phyloP scores from a whole-genome alignment of 1,140 invertebrate genomes.

The Drosophila setifemur region DNA sequence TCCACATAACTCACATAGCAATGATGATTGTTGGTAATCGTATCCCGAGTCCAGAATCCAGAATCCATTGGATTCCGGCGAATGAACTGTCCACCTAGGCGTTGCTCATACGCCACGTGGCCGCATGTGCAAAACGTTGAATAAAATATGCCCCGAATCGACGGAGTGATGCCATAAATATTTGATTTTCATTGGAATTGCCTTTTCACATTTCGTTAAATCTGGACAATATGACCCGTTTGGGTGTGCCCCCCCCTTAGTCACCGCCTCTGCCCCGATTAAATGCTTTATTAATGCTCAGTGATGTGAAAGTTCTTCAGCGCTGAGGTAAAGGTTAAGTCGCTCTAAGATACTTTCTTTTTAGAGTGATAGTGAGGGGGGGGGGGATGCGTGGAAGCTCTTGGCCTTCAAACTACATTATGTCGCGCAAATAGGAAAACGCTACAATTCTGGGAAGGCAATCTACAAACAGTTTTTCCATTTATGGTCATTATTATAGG shows the following conservation, averaged over 20 bases:
- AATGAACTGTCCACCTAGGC: too few species aligned
- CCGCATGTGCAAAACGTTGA: slow-evolving; percentile 16
- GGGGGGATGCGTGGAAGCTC: too few species aligned
- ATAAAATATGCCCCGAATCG: slow-evolving; percentile 22
- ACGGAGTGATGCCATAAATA: slow-evolving; percentile 27
- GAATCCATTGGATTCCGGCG: too few species aligned
- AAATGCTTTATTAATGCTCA: slow-evolving; percentile 27
- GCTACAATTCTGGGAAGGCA: too few species aligned
- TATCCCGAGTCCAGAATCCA: too few species aligned
- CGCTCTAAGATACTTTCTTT: not conserved
- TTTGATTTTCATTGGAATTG: slow-evolving; percentile 40
- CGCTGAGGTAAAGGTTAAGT: slow-evolving; percentile 24
- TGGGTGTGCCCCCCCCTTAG: not conserved
- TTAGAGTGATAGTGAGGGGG: too few species aligned
- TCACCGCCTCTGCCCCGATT: slow-evolving; percentile 1
- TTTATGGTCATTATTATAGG: too few species aligned
- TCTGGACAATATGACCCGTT: slow-evolving; percentile 33
- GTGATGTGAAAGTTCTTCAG: slow-evolving; percentile 28
- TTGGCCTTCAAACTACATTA: too few species aligned
- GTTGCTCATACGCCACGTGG: too few species aligned
- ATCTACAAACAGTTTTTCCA: too few species aligned
- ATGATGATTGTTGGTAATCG: slow-evolving; percentile 37
- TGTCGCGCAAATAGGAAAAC: too few species aligned
- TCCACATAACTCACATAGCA: slow-evolving; percentile 12
- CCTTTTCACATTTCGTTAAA: slow-evolving; percentile 44